Conservation (phyloP, 2,888 invertebrate species). For the Nasonovia ribisnigri region DNA sequence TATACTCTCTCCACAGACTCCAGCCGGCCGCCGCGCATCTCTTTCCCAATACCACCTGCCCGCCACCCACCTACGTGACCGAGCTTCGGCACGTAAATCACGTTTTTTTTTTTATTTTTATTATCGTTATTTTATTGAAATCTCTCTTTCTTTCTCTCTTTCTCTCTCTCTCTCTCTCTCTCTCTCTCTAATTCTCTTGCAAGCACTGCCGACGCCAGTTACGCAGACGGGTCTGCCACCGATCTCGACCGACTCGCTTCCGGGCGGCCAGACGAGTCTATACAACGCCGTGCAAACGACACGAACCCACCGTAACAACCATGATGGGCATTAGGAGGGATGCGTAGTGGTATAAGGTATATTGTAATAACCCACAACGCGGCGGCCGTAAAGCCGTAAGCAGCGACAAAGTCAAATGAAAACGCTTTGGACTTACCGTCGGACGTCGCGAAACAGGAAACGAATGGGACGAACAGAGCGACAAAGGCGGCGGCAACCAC, state of each 20-base stretch:
- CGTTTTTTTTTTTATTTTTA: conserved; percentile 18
- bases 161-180: background rate
- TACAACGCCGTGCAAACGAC: background rate
- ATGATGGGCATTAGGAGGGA: background rate
- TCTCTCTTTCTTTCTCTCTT: background rate
- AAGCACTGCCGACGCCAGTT: background rate
- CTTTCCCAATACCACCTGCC: background rate
- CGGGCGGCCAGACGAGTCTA: background rate
- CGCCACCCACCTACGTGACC: background rate
- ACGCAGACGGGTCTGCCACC: background rate
- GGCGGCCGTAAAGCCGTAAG: background rate
- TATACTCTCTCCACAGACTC: background rate
- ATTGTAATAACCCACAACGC: background rate
- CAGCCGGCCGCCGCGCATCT: background rate
- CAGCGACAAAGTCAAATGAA: background rate
- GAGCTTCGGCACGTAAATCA: conserved; percentile 21
- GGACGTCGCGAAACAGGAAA: background rate
- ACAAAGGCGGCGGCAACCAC: conserved; percentile 18
- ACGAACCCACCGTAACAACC: background rate
- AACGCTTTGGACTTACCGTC: conserved; percentile 36
- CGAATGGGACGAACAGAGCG: conserved; percentile 1
- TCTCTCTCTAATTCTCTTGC: background rate
- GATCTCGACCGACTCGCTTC: background rate
- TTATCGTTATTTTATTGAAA: background rate
- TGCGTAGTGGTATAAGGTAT: background rate